Conservation (phyloP, 1,140 invertebrate species). For the Chelonus insularis region DNA sequence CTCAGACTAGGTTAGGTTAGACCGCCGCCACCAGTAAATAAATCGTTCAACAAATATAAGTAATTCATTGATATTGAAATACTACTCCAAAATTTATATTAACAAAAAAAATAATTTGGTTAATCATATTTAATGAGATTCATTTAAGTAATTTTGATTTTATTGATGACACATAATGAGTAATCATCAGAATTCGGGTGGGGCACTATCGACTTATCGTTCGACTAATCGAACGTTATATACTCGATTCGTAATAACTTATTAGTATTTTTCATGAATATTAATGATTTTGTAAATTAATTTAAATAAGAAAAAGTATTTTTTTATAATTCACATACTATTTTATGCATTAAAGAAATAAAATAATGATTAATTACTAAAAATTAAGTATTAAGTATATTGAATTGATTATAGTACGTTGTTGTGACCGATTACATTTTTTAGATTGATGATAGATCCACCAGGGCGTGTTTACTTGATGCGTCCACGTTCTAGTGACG, state of each 20-base stretch:
- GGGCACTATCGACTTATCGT: constrained; percentile 4
- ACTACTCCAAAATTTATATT: too few relatives aligned
- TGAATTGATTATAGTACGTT: constrained; percentile 7
- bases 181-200: neutral
- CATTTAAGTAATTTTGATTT: neutral
- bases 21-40: too few relatives aligned
- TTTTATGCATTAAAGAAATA: neutral
- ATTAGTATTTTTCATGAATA: too few relatives aligned
- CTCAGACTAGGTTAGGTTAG: too few relatives aligned
- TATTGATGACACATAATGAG: neutral
- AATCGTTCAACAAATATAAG: too few relatives aligned
- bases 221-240: constrained; percentile 4
- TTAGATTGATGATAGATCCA: neutral
- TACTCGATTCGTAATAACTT: neutral
- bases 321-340: neutral
- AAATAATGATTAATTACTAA: neutral
- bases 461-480: constrained; percentile 24
- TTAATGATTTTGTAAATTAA: too few relatives aligned
- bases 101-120: too few relatives aligned
- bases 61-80: too few relatives aligned
- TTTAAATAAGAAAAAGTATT: too few relatives aligned
- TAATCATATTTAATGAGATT: neutral
- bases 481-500: constrained; percentile 16
- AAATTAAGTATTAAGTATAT: neutral
- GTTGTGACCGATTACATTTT: neutral